These are phyloP conservation scores for Stenodema calcarata DNA, from an alignment of 2,888 invertebrate genomes.

Conservation along the genomic window DNA sequence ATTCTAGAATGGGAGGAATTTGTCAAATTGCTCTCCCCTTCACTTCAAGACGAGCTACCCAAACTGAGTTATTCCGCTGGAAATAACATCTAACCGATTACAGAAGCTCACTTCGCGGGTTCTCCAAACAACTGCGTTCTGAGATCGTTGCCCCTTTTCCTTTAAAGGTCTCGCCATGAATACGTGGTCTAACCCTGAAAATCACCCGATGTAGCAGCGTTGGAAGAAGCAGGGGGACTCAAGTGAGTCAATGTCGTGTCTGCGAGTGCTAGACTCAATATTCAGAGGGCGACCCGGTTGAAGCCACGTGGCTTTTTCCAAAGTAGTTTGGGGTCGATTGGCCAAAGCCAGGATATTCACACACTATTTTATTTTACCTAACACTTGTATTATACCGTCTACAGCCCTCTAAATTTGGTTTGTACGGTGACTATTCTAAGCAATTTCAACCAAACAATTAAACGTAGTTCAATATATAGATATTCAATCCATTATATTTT, in stretches of 20 bases:
- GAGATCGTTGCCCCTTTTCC: not conserved
- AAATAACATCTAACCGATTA: not conserved
- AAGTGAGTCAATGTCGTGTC: constrained; percentile 13
- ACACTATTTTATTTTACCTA: not conserved
- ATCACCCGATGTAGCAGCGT: not conserved
- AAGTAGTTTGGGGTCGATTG: not conserved
- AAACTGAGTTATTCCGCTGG: not conserved
- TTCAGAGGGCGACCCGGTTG: not conserved
- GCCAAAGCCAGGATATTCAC: too few relatives aligned
- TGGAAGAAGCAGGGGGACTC: not conserved
- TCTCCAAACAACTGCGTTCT: not conserved
- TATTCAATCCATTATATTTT: too few relatives aligned
- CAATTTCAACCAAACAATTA: too few relatives aligned
- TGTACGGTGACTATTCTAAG: too few relatives aligned
- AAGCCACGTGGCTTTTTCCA: not conserved
- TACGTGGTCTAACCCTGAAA: not conserved
- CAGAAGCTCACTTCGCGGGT: not conserved
- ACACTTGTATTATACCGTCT: too few relatives aligned
- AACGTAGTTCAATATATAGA: too few relatives aligned
- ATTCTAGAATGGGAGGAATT: not conserved
- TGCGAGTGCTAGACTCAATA: constrained; percentile 19
- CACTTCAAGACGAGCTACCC: not conserved
- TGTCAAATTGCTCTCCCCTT: not conserved
- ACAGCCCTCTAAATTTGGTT: too few relatives aligned
- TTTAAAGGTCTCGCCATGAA: not conserved